Evolutionary conservation across 37 sponge, comb jelly and placozoan species (phyloP), one percentile per base, ranked within the genome.

Genomic region (Chondrosia reniformis): DNA sequence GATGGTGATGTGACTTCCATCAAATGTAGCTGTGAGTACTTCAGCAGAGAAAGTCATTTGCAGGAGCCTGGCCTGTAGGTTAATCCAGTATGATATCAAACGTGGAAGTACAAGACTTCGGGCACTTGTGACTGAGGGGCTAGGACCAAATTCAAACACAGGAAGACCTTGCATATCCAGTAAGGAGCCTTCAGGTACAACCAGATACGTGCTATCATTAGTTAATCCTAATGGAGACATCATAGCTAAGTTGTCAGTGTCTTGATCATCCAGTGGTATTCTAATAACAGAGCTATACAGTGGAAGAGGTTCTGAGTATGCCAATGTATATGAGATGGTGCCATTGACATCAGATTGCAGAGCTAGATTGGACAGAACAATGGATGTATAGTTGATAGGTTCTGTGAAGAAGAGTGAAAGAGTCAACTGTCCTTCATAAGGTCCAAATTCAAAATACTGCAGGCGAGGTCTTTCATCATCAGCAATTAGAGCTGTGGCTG

Each of bases 371-470:
- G 73, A 44, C 22, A 84, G 54, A 25, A 81, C 64, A 17, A 95
- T 76, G 55, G 91, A 86, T 0, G 78, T 27, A 21, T 59, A 54
- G 63, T 89, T 79, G 62, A 89, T 79, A n/a, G 79, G 85, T 71
- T 90, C 95, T 36, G 82, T 67, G 80, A 95, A 89, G 36, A 81
- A 83, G 46, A 89, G 80, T 4, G 88, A 84, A 41, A 89, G 80
- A 5, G 89, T 86, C 10, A 88, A 82, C 21, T 82, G 81, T 15
- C 93, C 89, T 41, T 93, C 44, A 0, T 85, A 45, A 56, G 86
- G 80, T 33, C 89, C 93, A 85, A 93, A 89, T 5, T 75, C 59
- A 46, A 93, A 89, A 13, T 81, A 85, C 10, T 85, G 19, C 31
- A 93, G 67, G 22, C 40, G 45, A 3, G 93, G 93, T 45, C 44